Conservation (phyloP, 2,113 vertebrate species). For the Furnarius figulus region DNA sequence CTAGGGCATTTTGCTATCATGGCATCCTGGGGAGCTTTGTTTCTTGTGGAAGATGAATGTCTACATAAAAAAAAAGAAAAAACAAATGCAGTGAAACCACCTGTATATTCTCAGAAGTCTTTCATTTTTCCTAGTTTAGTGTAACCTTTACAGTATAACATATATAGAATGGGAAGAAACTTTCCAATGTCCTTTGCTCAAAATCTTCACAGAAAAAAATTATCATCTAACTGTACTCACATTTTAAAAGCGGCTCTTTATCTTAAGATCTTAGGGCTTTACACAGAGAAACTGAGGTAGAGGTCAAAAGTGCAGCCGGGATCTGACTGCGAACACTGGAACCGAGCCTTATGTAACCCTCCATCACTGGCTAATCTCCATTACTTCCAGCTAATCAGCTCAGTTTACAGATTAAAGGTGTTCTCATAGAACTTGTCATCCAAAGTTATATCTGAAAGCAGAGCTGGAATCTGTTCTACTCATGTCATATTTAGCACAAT, state of each 20-base stretch:
- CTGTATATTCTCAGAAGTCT: conserved; percentile 12
- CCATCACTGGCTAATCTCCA: fast-evolving
- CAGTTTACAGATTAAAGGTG: background rate
- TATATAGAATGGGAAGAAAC: background rate
- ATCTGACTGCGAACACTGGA: background rate
- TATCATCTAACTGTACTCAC: background rate
- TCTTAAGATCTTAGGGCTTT: background rate
- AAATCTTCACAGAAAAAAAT: background rate
- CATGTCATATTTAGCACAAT: background rate
- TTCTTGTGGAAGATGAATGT: conserved; percentile 37
- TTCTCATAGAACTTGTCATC: background rate
- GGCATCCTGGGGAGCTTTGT: background rate
- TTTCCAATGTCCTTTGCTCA: background rate
- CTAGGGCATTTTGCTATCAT: conserved; percentile 59
- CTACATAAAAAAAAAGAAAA: background rate
- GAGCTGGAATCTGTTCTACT: background rate
- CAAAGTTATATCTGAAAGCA: background rate
- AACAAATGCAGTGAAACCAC: conserved; percentile 20
- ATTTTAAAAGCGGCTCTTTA: background rate
- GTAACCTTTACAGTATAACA: background rate
- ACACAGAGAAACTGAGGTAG: conserved; percentile 17
- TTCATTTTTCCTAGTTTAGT: background rate
- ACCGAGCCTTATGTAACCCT: fast-evolving
- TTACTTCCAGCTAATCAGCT: background rate
- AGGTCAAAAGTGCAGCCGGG: background rate